Conservation (phyloP, 1,140 invertebrate genomes). For the Bombus vancouverensis region DNA sequence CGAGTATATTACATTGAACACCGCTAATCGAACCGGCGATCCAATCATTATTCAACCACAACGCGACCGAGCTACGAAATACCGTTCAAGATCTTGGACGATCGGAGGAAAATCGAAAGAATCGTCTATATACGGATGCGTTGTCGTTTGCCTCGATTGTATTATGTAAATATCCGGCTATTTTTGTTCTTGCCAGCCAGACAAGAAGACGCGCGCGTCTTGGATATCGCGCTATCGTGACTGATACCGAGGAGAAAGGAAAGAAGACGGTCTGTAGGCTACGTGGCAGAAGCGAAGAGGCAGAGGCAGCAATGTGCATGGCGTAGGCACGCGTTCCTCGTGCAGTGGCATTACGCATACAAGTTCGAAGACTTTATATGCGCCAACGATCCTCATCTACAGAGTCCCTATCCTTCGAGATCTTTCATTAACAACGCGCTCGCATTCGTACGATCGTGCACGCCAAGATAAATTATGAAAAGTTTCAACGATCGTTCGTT, state of each 20-base stretch:
- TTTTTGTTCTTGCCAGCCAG: constrained; percentile 42
- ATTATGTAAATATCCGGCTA: constrained; percentile 65
- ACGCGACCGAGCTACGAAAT: neutral
- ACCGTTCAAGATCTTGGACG: neutral
- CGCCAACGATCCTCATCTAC: neutral
- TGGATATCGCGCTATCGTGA: constrained; percentile 38
- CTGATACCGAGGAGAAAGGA: constrained; percentile 18
- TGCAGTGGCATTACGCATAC: constrained; percentile 14
- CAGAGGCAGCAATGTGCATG: neutral
- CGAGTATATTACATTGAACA: neutral
- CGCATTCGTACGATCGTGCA: neutral
- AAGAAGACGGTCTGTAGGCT: neutral
- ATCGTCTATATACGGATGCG: neutral
- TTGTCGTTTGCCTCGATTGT: constrained; percentile 17
- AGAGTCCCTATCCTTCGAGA: neutral
- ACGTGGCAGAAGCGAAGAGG: constrained; percentile 14
- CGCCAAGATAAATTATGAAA: constrained; percentile 10
- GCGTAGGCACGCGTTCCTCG: constrained; percentile 1
- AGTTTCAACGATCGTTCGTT: neutral
- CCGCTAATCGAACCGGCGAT: neutral
- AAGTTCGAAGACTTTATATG: neutral
- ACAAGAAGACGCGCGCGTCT: constrained; percentile 8
- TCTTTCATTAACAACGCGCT: neutral
- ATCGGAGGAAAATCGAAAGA: neutral
- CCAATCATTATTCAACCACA: neutral